Evolutionary conservation across 2,797 vertebrate genomes (phyloP), one percentile per base, ranked within the genome.

Genomic region (Orestias chungarensis): DNA sequence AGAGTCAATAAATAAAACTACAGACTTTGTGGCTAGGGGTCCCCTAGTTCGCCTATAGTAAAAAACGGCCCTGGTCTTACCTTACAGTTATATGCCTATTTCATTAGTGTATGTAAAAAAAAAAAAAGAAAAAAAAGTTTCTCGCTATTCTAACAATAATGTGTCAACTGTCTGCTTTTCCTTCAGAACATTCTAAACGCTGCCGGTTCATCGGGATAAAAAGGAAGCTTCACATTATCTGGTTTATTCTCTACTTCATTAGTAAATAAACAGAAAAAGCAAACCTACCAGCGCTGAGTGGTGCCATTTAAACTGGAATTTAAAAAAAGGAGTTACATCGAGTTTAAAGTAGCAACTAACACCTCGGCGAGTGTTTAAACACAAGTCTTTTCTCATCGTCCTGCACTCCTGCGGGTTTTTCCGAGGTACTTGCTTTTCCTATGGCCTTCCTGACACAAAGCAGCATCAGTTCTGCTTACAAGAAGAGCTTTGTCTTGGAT

Each of bases 171-270:
- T 64, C 6, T 59, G 1, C 70, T 35, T 75, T 42, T 77, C 49
- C 68, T 65, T 59, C 80, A 95, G 94, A 88, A 94, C 73, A 79
- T 95, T 47, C 85, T 90, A 29, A 73, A 27, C 90, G 25, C 72
- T 94, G 0, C 82, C 80, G 54, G 59, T 14, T n/a, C 54, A 65
- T 54, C 75, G 76, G 59, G 69, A 57, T 46, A 82, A 83, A 69
- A 74, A 6, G 70, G 75, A 85, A 76, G 25, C 68, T 40, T 38
- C 23, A 68, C 64, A 42, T 12, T 68, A 72, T 76, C 66, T 50
- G n/a, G 77, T 59, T 55, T 27, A 31, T 20, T 70, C 2, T 27
- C 72, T 23, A 55, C 31, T 76, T 67, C 38, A 70, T 11, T 76
- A 20, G 67, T 82, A 40, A 83, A 74, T 86, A 54, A 80, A 79